These are phyloP conservation scores for Paramuricea clavata DNA, from an alignment of 92 coral and sea anemone genomes.

Conservation along the genomic window DNA sequence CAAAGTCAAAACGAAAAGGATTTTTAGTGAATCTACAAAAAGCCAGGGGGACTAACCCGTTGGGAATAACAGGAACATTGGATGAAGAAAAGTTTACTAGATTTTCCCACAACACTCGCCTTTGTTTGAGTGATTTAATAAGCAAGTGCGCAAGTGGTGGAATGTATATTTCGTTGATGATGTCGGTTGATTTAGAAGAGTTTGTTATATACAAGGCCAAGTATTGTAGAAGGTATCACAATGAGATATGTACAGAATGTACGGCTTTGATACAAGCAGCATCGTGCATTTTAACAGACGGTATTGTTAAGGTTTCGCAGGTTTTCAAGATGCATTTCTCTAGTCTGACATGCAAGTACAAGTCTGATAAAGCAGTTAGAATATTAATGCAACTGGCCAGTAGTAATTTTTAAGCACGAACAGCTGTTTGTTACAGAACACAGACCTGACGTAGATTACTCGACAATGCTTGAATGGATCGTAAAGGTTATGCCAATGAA, in stretches of 20 bases:
- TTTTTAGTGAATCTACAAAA: slow-evolving; percentile 55
- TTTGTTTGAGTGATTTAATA: neutral
- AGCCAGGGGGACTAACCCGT: neutral
- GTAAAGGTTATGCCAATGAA: slow-evolving; percentile 51
- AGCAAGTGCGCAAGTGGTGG: neutral
- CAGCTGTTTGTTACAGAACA: slow-evolving; percentile 55
- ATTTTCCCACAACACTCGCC: neutral
- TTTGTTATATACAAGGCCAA: slow-evolving; percentile 52
- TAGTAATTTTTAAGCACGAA: slow-evolving; percentile 52
- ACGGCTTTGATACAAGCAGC: slow-evolving; percentile 48
- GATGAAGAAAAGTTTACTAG: neutral
- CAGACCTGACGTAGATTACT: slow-evolving; percentile 49
- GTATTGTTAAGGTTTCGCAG: slow-evolving; percentile 57
- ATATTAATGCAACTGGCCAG: slow-evolving; percentile 69
- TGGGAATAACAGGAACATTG: neutral
- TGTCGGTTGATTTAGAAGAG: slow-evolving; percentile 50
- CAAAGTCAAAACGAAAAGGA: slow-evolving; percentile 31
- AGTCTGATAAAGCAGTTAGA: slow-evolving; percentile 73
- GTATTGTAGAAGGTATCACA: slow-evolving; percentile 66
- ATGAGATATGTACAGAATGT: slow-evolving; percentile 62
- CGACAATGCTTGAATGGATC: slow-evolving; percentile 59
- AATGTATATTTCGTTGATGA: slow-evolving; percentile 54
- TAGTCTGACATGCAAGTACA: slow-evolving; percentile 36
- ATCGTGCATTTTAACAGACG: slow-evolving; percentile 46
- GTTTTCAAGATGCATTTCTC: slow-evolving; percentile 60